Percentiles rank a stretch among this genome's conserved stretches.
Evolutionary conservation across 2,797 vertebrate species (phyloP).

Genomic region (Falco berigora): DNA sequence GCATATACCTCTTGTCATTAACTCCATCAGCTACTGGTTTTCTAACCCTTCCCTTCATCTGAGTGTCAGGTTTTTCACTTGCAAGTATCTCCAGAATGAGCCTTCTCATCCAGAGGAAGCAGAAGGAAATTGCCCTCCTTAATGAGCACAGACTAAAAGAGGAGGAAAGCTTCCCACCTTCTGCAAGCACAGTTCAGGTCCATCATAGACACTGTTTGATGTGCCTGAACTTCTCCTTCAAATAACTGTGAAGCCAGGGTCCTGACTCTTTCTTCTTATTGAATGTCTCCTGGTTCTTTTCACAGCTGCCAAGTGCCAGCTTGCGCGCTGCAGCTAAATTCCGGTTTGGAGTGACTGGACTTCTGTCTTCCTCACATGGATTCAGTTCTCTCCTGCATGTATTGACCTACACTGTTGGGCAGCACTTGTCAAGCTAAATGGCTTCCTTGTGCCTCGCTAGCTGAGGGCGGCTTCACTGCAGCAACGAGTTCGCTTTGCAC

Average conservation of each 20-base stretch:
- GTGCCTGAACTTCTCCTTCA: slow-evolving; percentile 21
- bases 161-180: background rate
- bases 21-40: slow-evolving; percentile 43
- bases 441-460: background rate
- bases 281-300: background rate
- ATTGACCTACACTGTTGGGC: background rate
- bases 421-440: background rate
- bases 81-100: background rate
- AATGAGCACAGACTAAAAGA: background rate
- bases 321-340: background rate
- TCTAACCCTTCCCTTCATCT: slow-evolving; percentile 39
- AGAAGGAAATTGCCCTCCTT: slow-evolving; percentile 28
- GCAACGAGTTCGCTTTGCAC: background rate
- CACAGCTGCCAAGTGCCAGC: background rate
- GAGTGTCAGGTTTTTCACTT: slow-evolving; percentile 39
- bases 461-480: background rate
- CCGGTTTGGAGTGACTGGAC: background rate
- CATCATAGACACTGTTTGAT: background rate
- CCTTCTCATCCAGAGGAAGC: background rate
- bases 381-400: background rate
- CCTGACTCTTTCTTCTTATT: background rate
- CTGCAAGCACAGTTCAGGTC: background rate
- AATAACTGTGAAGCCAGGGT: background rate
- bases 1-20: background rate
- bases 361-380: background rate